These are phyloP conservation scores for Drosophila kepulauana DNA, from an alignment of 1,140 invertebrate genomes.

Conservation along the genomic window DNA sequence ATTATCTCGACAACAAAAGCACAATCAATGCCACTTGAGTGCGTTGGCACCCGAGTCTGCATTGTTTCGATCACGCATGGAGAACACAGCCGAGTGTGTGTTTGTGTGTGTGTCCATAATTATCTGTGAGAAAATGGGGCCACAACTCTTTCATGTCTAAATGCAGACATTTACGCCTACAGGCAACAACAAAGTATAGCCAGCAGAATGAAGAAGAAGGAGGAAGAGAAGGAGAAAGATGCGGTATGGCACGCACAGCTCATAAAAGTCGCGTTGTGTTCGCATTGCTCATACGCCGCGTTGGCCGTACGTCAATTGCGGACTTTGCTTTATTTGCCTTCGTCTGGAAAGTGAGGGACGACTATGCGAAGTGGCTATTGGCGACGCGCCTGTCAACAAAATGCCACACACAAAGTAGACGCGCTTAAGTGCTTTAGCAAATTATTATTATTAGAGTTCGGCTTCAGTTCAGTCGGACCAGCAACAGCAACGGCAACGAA, in stretches of 20 bases:
- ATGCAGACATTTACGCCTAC: slow-evolving; percentile 70
- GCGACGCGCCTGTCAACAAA: slow-evolving; percentile 46
- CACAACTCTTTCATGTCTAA: slow-evolving; percentile 65
- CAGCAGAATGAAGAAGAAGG: neutral
- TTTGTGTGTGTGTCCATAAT: slow-evolving; percentile 29
- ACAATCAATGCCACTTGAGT: slow-evolving; percentile 20
- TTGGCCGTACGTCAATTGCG: slow-evolving; percentile 67
- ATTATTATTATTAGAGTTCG: slow-evolving; percentile 76
- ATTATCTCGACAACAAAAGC: slow-evolving; percentile 29
- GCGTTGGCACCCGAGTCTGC: neutral
- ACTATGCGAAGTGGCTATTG: neutral
- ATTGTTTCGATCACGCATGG: slow-evolving; percentile 63
- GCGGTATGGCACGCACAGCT: slow-evolving; percentile 63
- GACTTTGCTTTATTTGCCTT: slow-evolving; percentile 63
- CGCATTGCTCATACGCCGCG: slow-evolving; percentile 75
- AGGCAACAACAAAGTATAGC: slow-evolving; percentile 19
- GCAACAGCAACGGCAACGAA: neutral
- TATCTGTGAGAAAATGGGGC: slow-evolving; percentile 23
- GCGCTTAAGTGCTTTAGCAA: slow-evolving; percentile 82
- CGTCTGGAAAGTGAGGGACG: neutral
- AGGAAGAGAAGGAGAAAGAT: slow-evolving; percentile 8
- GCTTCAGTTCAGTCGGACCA: neutral
- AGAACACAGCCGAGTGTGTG: too few relatives aligned
- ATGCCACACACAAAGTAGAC: slow-evolving; percentile 67
- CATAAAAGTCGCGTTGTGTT: slow-evolving; percentile 71